Base-by-base conservation (phyloP, 2,797 vertebrate genomes). In the Periparus ater region DNA sequence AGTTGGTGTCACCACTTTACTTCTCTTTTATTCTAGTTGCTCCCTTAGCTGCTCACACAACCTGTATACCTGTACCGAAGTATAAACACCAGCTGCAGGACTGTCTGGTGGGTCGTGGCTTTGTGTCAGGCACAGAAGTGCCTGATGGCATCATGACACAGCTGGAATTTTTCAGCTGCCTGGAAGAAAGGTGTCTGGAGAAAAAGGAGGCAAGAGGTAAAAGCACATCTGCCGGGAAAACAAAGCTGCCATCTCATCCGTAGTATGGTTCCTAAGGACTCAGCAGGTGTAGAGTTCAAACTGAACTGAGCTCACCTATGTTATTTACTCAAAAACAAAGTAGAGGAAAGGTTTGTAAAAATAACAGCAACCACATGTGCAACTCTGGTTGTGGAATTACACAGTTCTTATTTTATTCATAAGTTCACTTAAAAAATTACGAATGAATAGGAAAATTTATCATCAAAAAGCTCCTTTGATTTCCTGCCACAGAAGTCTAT, bases 231-330 rank as follows among this genome's bases (percentile, higher is more conserved):
- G 60, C 7, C 32, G 7, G 19, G 47, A 70, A 78, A 82, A 65
- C 21, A 88, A 60, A 53, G 27, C 21, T 57, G 27, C n/a, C 29
- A 10, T 25, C n/a, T 93, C 27, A 67, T 7, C 22, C 2, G 1
- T 20, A 22, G 40, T 42, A 11, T 0, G 4, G 17, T 32, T 85
- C 36, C 47, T 40, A 66, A 74, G 18, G 85, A 70, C 34, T 74
- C 38, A 38, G 50, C 30, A 68, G 23, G 21, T 34, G 5, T 38
- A 53, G 13, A 23, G 19, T 11, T 38, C 67, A 62, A 74, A 85
- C 7, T 26, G 57, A 88, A n/a, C 47, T 30, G 48, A 45, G 14
- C 11, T 75, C 50, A 48, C 4, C 10, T 45, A 21, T 0, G 0
- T 36, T 74, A 78, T 40, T 66, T 42, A 62, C 38, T 42, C 15